Conservation (phyloP, 23 tunicate genomes). For the Ciona savignyi region DNA sequence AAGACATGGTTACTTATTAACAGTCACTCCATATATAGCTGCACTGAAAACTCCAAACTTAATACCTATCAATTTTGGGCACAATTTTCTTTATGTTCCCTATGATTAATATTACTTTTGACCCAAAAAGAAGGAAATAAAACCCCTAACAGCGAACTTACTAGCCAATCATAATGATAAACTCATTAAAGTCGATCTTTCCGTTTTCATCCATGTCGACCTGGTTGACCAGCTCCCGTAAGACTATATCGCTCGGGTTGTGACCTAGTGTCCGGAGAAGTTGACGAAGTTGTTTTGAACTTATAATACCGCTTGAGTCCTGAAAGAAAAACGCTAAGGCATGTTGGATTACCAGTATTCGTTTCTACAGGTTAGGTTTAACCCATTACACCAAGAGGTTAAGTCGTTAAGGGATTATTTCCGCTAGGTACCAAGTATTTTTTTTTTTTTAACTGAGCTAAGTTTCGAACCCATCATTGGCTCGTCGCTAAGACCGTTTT, state of each 20-base stretch:
- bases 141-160: conserved; percentile 21
- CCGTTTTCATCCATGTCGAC: conserved; percentile 98
- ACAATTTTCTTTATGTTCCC: background rate
- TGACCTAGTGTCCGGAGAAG: conserved; percentile 86
- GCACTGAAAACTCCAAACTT: background rate
- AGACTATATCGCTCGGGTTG: conserved; percentile 83
- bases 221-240: conserved; percentile 86
- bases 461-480: too few relatives aligned
- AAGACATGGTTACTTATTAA: too few relatives aligned
- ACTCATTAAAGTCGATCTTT: conserved; percentile 93
- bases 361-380: too few relatives aligned
- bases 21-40: too few relatives aligned
- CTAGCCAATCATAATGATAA: conserved; percentile 92
- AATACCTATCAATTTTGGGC: background rate
- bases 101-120: too few relatives aligned
- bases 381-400: too few relatives aligned
- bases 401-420: too few relatives aligned
- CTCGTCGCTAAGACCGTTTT: too few relatives aligned
- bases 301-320: conserved; percentile 89
- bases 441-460: too few relatives aligned
- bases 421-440: too few relatives aligned
- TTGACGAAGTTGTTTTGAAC: conserved; percentile 85
- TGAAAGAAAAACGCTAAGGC: too few relatives aligned
- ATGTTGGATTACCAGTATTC: too few relatives aligned
- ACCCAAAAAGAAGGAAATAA: background rate